These are phyloP conservation scores for Tanytarsus gracilentus DNA, from an alignment of 2,888 invertebrate species.

Conservation along the genomic window DNA sequence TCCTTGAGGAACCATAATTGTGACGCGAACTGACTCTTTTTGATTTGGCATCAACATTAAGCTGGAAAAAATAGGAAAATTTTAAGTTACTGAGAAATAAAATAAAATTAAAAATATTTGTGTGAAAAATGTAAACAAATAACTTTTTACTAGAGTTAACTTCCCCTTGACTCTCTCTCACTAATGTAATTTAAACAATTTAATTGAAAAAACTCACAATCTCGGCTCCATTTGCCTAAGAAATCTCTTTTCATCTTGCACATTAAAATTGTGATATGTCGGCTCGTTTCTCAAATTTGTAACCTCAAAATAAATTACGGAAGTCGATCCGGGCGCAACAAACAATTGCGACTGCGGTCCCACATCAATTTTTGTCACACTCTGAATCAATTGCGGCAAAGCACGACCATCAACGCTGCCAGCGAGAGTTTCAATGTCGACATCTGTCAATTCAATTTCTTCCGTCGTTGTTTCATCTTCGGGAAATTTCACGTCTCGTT, in stretches of 20 bases:
- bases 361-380: slow-evolving; percentile 43
- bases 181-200: not conserved
- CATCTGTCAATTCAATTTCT: not conserved
- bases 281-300: slow-evolving; percentile 57
- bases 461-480: not conserved
- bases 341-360: slow-evolving; percentile 45
- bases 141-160: too few species aligned
- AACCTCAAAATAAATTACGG: slow-evolving; percentile 58
- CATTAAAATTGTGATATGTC: slow-evolving; percentile 51
- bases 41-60: slow-evolving; percentile 38
- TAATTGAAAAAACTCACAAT: slow-evolving; percentile 42
- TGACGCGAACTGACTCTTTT: slow-evolving; percentile 50
- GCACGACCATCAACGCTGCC: not conserved
- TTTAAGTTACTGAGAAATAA: not conserved
- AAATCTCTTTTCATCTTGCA: slow-evolving; percentile 51
- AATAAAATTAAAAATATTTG: not conserved
- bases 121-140: not conserved
- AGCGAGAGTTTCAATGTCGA: not conserved
- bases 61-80: slow-evolving; percentile 8
- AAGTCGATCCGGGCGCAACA: slow-evolving; percentile 37
- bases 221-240: slow-evolving; percentile 49
- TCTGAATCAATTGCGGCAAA: slow-evolving; percentile 17
- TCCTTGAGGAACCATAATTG: slow-evolving; percentile 43
- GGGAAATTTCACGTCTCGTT: slow-evolving; percentile 8
- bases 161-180: too few species aligned